Base-by-base conservation (phyloP, 2,113 vertebrate genomes). In the Taxidea taxus region DNA sequence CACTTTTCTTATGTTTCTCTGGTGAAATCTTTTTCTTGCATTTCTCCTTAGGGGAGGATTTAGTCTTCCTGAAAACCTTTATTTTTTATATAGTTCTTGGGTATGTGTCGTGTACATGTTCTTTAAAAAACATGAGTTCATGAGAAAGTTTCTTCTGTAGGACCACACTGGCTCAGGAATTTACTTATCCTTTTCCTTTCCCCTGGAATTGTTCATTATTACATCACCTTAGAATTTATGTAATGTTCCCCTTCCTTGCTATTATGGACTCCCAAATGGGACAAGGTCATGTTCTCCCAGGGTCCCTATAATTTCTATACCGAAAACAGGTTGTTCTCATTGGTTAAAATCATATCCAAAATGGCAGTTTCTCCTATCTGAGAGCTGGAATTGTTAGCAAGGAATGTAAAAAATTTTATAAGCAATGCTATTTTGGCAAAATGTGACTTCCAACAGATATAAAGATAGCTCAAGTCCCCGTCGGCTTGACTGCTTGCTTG, bases 331-430 rank as follows among this genome's bases (percentile, higher is more conserved):
- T 92, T 66, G 58, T 94, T 88, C 77, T 85, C 66, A 51, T 75
- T 94, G 92, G 81, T 85, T 97, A 97, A 96, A 91, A 86, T 92
- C 88, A 85, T 77, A 74, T n/a, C 47, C 74, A 89, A 87, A 96
- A 94, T 66, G 60, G 87, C 42, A 74, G 13, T 88, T 94, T 95
- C 75, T 82, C 31, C 64, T 78, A 75, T 51, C 72, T 66, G 70
- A 85, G 82, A 92, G 85, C 70, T 78, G 62, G 90, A 75, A 77
- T 97, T 60, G 31, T 95, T 82, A 82, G 88, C 58, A 60, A 77
- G 90, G 70, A 72, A 87, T 82, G 56, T 92, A 60, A 58, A 92
- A 66, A 66, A 27, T 49, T 82, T 87, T 72, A 77, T 34, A 66
- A 90, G 62, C 11, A 31, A 77, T 39, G 81, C 70, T 44, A 16